phyloP scores from a whole-genome alignment of 2,113 vertebrate species.

The Gymnorhina tibicen region DNA sequence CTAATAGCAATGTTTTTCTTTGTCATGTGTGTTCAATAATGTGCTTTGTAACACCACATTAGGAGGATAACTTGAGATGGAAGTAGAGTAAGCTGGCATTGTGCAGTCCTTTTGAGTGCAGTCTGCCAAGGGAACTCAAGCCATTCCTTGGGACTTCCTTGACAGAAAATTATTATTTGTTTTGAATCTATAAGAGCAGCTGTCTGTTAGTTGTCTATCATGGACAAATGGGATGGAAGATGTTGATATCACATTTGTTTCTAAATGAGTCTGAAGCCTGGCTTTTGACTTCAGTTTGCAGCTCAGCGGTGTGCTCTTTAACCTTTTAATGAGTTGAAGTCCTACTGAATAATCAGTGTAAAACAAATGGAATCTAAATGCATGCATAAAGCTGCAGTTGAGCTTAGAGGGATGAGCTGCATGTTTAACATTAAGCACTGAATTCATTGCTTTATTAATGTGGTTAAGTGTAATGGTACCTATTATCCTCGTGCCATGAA shows the following conservation, averaged over 20 bases:
- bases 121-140: background rate
- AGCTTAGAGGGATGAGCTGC: background rate
- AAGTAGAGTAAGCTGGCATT: background rate
- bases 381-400: background rate
- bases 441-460: background rate
- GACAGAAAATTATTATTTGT: conserved; percentile 1
- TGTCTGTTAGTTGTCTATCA: background rate
- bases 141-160: background rate
- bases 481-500: background rate
- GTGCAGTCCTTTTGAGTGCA: background rate
- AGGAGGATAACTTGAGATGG: background rate
- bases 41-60: background rate
- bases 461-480: background rate
- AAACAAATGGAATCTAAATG: background rate
- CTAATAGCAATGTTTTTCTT: background rate
- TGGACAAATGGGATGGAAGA: background rate
- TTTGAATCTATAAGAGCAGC: background rate
- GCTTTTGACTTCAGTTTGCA: background rate
- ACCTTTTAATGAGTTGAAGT: background rate
- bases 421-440: background rate
- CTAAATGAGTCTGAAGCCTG: background rate
- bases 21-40: background rate
- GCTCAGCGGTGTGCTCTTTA: background rate
- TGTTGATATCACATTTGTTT: background rate
- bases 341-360: background rate